These are phyloP conservation scores for Tipula lateralis DNA, from an alignment of 2,888 invertebrate species.

Conservation along the genomic window DNA sequence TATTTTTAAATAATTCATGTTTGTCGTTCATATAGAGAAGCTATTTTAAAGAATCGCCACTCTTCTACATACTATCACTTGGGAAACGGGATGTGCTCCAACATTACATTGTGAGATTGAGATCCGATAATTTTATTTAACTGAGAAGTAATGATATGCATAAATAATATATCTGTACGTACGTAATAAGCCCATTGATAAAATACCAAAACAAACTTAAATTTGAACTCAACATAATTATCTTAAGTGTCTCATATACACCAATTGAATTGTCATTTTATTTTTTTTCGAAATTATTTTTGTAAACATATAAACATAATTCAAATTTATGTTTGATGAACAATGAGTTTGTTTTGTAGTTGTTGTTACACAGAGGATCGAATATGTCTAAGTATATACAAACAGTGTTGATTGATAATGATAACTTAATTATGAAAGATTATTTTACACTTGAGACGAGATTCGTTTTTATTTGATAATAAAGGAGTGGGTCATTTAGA, in stretches of 20 bases:
- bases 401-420: neutral
- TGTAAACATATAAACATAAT: neutral
- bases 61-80: no score
- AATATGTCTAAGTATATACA: neutral
- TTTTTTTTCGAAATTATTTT: neutral
- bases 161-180: no score
- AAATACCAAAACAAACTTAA: neutral
- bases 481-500: neutral
- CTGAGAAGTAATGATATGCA: no score
- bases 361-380: neutral
- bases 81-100: no score
- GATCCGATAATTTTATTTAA: no score
- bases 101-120: no score
- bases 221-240: neutral
- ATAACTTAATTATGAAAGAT: neutral
- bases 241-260: neutral
- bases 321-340: neutral
- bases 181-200: no score
- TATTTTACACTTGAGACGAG: neutral
- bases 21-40: no score
- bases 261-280: neutral
- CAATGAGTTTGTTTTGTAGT: neutral
- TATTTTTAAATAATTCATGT: no score
- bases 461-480: neutral
- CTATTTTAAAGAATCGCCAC: no score